Conservation (phyloP, 1,140 invertebrate genomes). For the Drosophila arawakana region DNA sequence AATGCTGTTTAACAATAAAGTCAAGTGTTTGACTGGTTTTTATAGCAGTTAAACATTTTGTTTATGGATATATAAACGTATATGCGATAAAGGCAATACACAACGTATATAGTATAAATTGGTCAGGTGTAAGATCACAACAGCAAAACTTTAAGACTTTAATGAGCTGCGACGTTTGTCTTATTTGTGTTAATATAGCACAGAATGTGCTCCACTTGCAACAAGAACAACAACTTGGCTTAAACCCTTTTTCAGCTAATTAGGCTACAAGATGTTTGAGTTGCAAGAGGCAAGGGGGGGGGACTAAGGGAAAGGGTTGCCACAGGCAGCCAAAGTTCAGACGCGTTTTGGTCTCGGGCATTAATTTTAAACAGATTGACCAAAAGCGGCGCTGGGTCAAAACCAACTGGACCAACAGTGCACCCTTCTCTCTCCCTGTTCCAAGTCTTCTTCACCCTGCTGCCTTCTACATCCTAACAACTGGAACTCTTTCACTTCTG, state of each 20-base stretch:
- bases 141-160: conserved; percentile 9
- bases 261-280: conserved; percentile 67
- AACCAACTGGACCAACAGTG: conserved; percentile 20
- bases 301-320: conserved; percentile 8
- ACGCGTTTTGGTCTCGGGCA: conserved; percentile 67
- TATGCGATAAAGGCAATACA: background rate
- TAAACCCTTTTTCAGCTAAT: conserved; percentile 74
- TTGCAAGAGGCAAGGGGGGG: background rate
- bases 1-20: conserved; percentile 54
- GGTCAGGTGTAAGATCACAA: conserved; percentile 28
- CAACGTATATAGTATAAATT: conserved; percentile 25
- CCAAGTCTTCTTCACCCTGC: background rate
- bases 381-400: conserved; percentile 76
- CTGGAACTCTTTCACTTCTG: conserved; percentile 19
- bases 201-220: conserved; percentile 18
- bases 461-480: background rate
- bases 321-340: conserved; percentile 57
- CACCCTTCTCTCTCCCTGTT: background rate
- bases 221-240: conserved; percentile 3
- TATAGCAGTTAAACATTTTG: conserved; percentile 60
- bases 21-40: conserved; percentile 60
- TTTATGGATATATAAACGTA: conserved; percentile 52
- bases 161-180: conserved; percentile 43
- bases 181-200: conserved; percentile 21
- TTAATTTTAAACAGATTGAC: conserved; percentile 79